Percentiles rank a stretch among this genome's conserved stretches.
These are phyloP conservation scores for Paraescarpia echinospica DNA, from an alignment of 1,140 invertebrate species.

Conservation along the genomic window DNA sequence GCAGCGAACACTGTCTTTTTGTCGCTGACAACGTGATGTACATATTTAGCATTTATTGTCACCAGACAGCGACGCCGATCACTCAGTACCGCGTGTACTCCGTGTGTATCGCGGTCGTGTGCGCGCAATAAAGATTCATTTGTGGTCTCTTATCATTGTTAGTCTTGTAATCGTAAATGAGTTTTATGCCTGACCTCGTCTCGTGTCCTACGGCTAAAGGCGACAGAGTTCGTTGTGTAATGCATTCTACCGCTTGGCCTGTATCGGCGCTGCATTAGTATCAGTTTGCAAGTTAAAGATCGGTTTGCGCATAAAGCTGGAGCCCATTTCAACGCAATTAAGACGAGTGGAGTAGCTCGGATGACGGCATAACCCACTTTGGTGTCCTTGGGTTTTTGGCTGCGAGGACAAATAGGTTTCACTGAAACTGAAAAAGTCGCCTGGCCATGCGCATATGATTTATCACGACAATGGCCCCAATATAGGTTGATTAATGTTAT, in stretches of 20 bases:
- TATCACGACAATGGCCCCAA: background rate
- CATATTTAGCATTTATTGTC: constrained; percentile 6
- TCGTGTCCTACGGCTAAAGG: background rate
- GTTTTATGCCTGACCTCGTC: background rate
- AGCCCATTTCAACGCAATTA: background rate
- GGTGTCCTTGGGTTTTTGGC: background rate
- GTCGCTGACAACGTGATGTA: background rate
- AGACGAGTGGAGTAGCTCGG: background rate
- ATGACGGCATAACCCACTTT: background rate
- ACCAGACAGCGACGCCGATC: background rate
- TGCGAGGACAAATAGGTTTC: background rate
- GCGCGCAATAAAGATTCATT: background rate
- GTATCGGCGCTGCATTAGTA: background rate
- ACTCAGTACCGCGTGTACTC: background rate
- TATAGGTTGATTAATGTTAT: background rate
- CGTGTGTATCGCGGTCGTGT: background rate
- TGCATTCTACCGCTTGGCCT: background rate
- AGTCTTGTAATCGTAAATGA: background rate
- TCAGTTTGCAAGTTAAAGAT: background rate
- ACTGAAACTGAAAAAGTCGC: background rate
- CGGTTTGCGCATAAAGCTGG: background rate
- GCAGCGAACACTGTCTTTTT: background rate
- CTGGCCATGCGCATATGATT: background rate
- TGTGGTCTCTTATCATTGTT: background rate
- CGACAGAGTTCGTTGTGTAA: background rate